Base-by-base conservation (phyloP, 2,888 invertebrate species). In the Drosophila maculinotata region DNA sequence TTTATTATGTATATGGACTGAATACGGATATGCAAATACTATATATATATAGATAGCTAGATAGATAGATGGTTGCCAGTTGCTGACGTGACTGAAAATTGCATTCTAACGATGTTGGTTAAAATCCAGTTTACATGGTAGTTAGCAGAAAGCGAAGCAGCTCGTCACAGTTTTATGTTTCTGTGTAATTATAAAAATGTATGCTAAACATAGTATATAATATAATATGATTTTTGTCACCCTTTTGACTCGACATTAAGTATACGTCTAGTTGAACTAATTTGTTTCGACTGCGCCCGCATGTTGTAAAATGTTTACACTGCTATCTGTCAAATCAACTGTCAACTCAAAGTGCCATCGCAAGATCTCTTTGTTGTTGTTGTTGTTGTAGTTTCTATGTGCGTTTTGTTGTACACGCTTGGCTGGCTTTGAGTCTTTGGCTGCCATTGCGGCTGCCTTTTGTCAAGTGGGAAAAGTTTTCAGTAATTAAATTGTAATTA, bases 401-500 rank as follows among this genome's bases (percentile, higher is more conserved):
- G 66, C 79, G 64, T 82, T 75, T 70, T 82, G 84, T 58, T 68
- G 87, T 83, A 88, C 81, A 88, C 64, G 88, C 77, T 88, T 62
- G 54, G 76, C 54, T 72, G 82, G 42, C 36, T 39, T 47, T 41
- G 65, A 57, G 69, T 79, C 79, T 76, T 76, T 62, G 67, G 70
- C 85, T 74, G 79, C 83, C 86, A 85, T 81, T 63, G 80, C 77
- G 62, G 65, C 66, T 63, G 87, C 69, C 88, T 86, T 81, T 88
- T 88, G 87, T 85, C 73, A 87, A 87, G 86, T 86, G 89, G 89
- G 87, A 88, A 88, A 90, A 88, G 80, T 88, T 84, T 66, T 45
- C 44, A 81, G 91, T 91, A 91, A 91, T 91, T 91, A 91, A 91
- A 91, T 91, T 89, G 91, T 89, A 91, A 91, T 91, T 91, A 91